Evolutionary conservation across 2,888 invertebrate species (phyloP), one percentile per base, ranked within the genome.

Genomic region (Leptinotarsa tumamoca): DNA sequence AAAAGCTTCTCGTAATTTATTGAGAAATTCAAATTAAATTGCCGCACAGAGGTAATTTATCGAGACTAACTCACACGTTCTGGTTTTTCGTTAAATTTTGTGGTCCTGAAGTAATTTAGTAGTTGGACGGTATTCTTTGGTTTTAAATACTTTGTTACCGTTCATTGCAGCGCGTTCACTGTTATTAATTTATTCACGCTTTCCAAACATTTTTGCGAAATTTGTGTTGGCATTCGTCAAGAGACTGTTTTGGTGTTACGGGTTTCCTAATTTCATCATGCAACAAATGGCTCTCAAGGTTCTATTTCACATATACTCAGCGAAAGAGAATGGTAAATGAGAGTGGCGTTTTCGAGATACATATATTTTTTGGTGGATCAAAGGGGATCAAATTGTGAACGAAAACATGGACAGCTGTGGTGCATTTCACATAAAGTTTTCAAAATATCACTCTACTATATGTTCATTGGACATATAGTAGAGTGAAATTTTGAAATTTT

Each of bases 141-240:
- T 43, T 43, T 43, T 56, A 4, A 15, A 54, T n/a, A 49, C 67
- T n/a, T 21, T 50, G n/a, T 58, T 58, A 54, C 58, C 54, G 43
- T 49, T 61, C 49, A 51, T 15, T 58, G 58, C 18, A 51, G 21
- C 49, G 49, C 56, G 23, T 43, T 50, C 68, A 58, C 43, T 43
- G 21, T 68, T 68, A 72, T 67, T 67, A 56, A 56, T 33, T 68
- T 61, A 73, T 73, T 68, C 72, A 72, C 68, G 72, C 72, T 73
- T 68, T 73, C 68, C 15, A 33, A 56, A 67, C 17, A 17, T 67
- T 67, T 72, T 72, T 66, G 54, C 67, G 49, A 52, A 72, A 72
- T 33, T 49, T 13, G 43, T 72, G 51, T 27, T 52, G 27, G 52
- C 50, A 17, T 15, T 54, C 67, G 13, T n/a, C 13, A 21, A 51